Evolutionary conservation across 2,113 vertebrate species (phyloP).

Genomic region (Equus quagga): DNA sequence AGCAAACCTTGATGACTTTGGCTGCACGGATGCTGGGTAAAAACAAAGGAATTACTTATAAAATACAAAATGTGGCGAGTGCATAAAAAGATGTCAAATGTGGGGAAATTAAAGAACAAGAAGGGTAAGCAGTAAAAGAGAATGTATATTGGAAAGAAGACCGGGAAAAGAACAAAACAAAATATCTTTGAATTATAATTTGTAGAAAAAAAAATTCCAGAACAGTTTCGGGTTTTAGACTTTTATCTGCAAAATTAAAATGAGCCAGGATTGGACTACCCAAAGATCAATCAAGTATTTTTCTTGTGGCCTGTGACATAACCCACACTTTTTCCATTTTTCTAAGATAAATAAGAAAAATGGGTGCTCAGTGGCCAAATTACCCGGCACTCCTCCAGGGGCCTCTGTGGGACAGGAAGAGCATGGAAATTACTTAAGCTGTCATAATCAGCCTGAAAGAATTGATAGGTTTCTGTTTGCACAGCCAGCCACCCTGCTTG

Average conservation of each 20-base stretch:
- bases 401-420: background rate
- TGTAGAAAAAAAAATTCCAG: background rate
- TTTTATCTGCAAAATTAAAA: constrained; percentile 33
- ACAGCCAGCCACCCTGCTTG: background rate
- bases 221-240: constrained; percentile 8
- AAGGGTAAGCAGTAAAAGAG: background rate
- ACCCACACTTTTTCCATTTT: background rate
- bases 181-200: background rate
- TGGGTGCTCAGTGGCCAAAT: background rate
- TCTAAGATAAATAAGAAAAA: background rate
- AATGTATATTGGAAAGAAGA: background rate
- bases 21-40: background rate
- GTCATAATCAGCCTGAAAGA: background rate
- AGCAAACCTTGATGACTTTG: background rate
- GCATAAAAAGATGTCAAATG: background rate
- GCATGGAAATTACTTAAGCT: background rate
- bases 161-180: background rate
- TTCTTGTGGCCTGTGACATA: background rate
- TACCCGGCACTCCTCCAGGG: background rate
- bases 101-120: background rate
- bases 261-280: background rate
- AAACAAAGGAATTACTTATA: constrained; percentile 9
- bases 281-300: constrained; percentile 20
- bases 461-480: background rate
- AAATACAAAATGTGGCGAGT: background rate